Conservation (phyloP, 2,888 invertebrate species). For the Blastobasis lacticolella region DNA sequence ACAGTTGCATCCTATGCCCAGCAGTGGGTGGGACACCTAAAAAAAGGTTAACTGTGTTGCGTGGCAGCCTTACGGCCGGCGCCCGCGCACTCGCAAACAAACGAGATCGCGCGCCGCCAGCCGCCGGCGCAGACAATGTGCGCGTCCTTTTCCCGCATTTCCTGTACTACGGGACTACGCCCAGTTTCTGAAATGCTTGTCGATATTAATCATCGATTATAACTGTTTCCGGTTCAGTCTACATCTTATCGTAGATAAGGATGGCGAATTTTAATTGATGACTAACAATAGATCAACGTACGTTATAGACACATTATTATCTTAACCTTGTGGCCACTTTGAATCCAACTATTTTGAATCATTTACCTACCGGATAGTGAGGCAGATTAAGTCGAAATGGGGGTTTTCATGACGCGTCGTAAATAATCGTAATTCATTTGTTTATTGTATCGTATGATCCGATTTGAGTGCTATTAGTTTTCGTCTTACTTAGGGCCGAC, state of each 20-base stretch:
- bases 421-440: too few relatives aligned
- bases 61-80: not conserved
- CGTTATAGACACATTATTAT: not conserved
- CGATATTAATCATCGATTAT: too few relatives aligned
- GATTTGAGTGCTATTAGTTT: too few relatives aligned
- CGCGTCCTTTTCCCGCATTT: not conserved
- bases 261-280: not conserved
- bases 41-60: slow-evolving; percentile 30
- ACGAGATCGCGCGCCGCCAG: slow-evolving; percentile 4
- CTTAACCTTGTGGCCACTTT: not conserved
- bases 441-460: too few relatives aligned
- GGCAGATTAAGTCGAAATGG: too few relatives aligned
- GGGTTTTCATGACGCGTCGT: too few relatives aligned
- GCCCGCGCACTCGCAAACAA: slow-evolving; percentile 4
- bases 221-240: not conserved
- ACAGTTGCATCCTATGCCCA: too few relatives aligned
- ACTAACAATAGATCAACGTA: too few relatives aligned
- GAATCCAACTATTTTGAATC: not conserved
- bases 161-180: not conserved
- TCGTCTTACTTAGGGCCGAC: not conserved
- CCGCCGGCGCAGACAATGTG: slow-evolving; percentile 12
- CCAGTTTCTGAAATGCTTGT: too few relatives aligned
- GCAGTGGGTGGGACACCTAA: too few relatives aligned
- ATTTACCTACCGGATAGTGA: not conserved
- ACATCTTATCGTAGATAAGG: not conserved